Conservation (phyloP, 2,113 vertebrate species). For the Pristiophorus japonicus region DNA sequence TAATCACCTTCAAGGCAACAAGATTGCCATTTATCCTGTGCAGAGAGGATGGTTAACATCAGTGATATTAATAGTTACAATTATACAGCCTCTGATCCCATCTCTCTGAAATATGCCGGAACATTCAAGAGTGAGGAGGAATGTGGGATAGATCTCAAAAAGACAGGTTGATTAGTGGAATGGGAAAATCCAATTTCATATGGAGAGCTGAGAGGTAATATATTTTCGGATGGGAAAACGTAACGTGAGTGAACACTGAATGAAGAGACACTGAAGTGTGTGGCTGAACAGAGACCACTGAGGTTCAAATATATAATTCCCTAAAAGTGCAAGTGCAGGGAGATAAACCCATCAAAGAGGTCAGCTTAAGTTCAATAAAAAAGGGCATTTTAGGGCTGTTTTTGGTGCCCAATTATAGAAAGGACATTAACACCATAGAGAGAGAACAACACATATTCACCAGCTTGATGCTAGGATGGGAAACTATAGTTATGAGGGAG, state of each 20-base stretch:
- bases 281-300: background rate
- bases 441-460: too few species aligned
- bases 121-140: background rate
- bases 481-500: background rate
- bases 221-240: background rate
- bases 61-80: background rate
- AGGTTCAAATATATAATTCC: too few species aligned
- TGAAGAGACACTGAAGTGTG: background rate
- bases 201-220: background rate
- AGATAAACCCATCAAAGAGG: too few species aligned
- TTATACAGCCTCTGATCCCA: background rate
- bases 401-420: too few species aligned
- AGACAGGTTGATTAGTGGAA: background rate
- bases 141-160: too few species aligned
- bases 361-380: too few species aligned
- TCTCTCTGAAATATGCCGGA: background rate
- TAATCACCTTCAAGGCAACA: constrained; percentile 80
- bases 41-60: background rate
- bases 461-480: background rate
- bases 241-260: background rate
- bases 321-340: too few species aligned
- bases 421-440: too few species aligned
- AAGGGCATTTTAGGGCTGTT: too few species aligned
- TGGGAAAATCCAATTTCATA: background rate
- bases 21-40: constrained; percentile 75